Evolutionary conservation across 2,888 invertebrate species (phyloP), one percentile per base, ranked within the genome.

Genomic region (Coecobrya sp.): DNA sequence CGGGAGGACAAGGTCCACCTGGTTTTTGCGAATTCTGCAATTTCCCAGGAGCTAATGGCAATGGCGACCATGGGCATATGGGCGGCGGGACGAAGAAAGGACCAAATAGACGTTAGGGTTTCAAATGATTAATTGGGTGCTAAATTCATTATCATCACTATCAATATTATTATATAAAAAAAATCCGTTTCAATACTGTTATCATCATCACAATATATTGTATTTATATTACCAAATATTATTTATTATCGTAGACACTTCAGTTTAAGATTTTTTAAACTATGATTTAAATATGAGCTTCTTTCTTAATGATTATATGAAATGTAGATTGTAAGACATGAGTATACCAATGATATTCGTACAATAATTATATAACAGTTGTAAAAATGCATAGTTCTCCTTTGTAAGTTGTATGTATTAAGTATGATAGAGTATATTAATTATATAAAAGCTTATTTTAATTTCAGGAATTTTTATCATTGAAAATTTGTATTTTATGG

Each of bases 11-110:
- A n/a, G 97, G 97, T 0, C 95, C 95, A 27, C 95, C 95, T 42
- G 95, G 96, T 65, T 97, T 96, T 95, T 97, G 97, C 95, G 97
- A 97, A 95, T 96, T 96, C 95, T 97, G 97, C 95, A 97, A 97
- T 95, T 97, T 95, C 96, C 97, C 96, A 96, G 16, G 96, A 22
- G 96, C 96, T 42, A 96, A 95, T 96, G 97, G 94, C 76, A 91
- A 87, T 92, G 94, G 62, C 49, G 52, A n/a, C 30, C 86, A 86
- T 96, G 96, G n/a, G 96, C 96, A 95, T 93, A 16, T 96, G 95
- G 95, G 95, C 82, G 96, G 79, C 59, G 97, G 97, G 65, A 97
- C 96, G 88, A 96, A 96, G 86, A 97, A 97, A 95, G 97, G 97
- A 89, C 97, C 97, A 42, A 68, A 27, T 76, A 88, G 42, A 81